Evolutionary conservation across 2,113 vertebrate genomes (phyloP).

Genomic region (Siniperca knerii): DNA sequence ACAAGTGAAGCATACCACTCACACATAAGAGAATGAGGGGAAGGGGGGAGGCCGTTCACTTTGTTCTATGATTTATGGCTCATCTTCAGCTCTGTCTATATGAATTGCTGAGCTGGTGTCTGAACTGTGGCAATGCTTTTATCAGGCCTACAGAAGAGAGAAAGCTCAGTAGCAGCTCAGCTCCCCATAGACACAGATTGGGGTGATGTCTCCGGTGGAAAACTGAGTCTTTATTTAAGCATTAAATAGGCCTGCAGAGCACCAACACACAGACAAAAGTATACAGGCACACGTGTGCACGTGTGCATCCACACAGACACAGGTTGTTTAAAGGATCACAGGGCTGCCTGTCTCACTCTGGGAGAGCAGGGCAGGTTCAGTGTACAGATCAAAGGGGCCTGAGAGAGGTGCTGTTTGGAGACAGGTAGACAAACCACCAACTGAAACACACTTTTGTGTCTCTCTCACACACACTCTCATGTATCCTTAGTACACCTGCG

Average conservation of each 20-base stretch:
- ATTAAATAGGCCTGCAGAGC: constrained; percentile 77
- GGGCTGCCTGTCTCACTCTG: constrained; percentile 82
- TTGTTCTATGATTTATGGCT: constrained; percentile 84
- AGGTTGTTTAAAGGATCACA: constrained; percentile 82
- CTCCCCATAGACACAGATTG: constrained; percentile 76
- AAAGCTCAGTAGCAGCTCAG: constrained; percentile 75
- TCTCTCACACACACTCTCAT: constrained; percentile 12
- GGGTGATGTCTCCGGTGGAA: constrained; percentile 80
- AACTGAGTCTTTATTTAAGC: constrained; percentile 84
- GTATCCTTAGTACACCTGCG: constrained; percentile 48
- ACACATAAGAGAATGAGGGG: constrained; percentile 67
- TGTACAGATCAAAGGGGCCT: constrained; percentile 84
- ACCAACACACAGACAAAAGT: constrained; percentile 56
- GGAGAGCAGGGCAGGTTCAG: constrained; percentile 81
- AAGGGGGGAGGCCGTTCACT: constrained; percentile 66
- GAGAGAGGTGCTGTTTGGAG: constrained; percentile 77
- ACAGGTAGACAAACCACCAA: constrained; percentile 75
- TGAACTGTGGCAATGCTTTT: constrained; percentile 82
- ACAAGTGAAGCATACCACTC: constrained; percentile 72
- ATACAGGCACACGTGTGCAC: constrained; percentile 13
- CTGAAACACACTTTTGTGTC: constrained; percentile 59
- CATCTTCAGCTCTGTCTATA: constrained; percentile 83
- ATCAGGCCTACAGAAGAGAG: constrained; percentile 80
- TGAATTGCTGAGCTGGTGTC: constrained; percentile 82
- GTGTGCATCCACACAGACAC: constrained; percentile 43